These are phyloP conservation scores for Syngnathus rostellatus DNA, from an alignment of 2,797 vertebrate genomes.

Conservation along the genomic window DNA sequence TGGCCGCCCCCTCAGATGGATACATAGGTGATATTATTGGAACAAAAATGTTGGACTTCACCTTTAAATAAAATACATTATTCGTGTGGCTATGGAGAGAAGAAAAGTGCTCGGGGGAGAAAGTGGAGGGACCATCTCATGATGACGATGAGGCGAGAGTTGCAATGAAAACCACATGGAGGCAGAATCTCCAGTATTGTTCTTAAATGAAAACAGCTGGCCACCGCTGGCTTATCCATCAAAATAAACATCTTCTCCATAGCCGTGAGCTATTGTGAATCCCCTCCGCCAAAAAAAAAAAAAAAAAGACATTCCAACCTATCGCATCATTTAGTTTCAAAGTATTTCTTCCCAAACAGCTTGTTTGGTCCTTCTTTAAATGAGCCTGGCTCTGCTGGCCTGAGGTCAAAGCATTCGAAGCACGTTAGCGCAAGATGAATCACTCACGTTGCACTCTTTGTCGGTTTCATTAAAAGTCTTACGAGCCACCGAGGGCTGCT, in stretches of 20 bases:
- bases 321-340: conserved; percentile 4
- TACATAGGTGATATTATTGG: too few relatives aligned
- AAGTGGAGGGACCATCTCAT: conserved; percentile 34
- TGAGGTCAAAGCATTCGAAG: conserved; percentile 39
- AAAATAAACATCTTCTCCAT: conserved; percentile 73
- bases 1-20: too few relatives aligned
- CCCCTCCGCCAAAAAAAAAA: conserved; percentile 33
- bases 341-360: conserved; percentile 6
- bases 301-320: conserved; percentile 56
- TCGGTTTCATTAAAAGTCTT: conserved; percentile 26
- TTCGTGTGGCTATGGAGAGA: not conserved
- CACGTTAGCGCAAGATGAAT: conserved; percentile 43
- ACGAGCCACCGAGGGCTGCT: conserved; percentile 15
- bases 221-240: conserved; percentile 69
- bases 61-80: not conserved
- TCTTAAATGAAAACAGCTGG: conserved; percentile 74
- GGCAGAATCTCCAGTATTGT: conserved; percentile 73
- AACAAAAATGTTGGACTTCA: too few relatives aligned
- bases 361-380: conserved; percentile 26
- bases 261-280: conserved; percentile 51
- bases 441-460: conserved; percentile 36
- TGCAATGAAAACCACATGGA: conserved; percentile 70
- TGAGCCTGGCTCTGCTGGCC: conserved; percentile 31
- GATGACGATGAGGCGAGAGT: conserved; percentile 5
- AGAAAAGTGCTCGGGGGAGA: conserved; percentile 25